Evolutionary conservation across 2,797 vertebrate species (phyloP).

Genomic region (Sebastes itinus): DNA sequence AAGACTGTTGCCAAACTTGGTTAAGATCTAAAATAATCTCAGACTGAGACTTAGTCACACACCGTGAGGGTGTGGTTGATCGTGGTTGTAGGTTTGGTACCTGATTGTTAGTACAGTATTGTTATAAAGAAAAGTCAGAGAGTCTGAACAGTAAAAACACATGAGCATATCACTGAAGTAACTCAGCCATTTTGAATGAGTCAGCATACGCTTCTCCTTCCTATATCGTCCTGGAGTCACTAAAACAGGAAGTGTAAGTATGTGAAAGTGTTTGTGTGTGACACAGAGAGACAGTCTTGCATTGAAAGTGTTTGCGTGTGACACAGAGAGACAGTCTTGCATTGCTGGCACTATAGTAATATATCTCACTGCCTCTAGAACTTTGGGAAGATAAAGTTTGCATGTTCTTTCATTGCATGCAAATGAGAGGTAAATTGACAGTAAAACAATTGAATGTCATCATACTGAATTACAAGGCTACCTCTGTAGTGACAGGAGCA

Average conservation of each 20-base stretch:
- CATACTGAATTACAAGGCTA: conserved; percentile 11
- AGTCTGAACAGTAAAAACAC: not conserved
- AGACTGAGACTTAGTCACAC: not conserved
- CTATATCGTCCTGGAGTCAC: not conserved
- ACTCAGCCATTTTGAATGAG: not conserved
- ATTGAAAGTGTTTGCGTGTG: not conserved
- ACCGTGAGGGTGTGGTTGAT: not conserved
- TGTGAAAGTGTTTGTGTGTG: not conserved
- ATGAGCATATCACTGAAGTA: not conserved
- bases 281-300: not conserved
- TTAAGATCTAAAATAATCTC: not conserved
- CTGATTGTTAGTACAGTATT: not conserved
- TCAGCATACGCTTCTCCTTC: conserved; percentile 1
- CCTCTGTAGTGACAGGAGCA: conserved; percentile 37
- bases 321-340: not conserved
- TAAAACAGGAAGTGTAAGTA: conserved; percentile 3
- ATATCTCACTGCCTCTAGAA: not conserved
- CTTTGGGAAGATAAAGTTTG: not conserved
- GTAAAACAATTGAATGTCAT: not conserved
- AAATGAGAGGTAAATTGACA: conserved; percentile 7
- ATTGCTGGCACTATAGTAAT: not conserved
- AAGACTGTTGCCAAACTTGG: not conserved
- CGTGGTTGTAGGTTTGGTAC: not conserved
- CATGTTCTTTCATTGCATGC: not conserved
- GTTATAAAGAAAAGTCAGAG: not conserved